Evolutionary conservation across 1,140 invertebrate species (phyloP), one percentile per base, ranked within the genome.

Genomic region (Drosophila sucinea): DNA sequence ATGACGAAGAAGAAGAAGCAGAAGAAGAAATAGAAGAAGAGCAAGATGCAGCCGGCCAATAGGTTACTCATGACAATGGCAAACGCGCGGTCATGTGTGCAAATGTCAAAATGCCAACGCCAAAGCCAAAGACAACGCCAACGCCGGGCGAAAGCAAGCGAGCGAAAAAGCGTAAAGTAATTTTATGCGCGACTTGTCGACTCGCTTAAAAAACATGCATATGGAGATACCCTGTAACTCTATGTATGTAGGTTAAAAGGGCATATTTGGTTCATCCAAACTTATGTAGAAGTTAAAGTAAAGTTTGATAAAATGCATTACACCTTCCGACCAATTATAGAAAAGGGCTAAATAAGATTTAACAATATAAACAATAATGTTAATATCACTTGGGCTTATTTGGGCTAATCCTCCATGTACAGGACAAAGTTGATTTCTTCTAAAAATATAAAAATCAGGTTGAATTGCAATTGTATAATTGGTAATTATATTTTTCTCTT

Each of bases 141-240:
- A 60, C 33, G 10, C 23, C 5, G 17, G n/a, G 73, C 64, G 73
- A 77, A 77, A 77, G 70, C 65, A 56, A 65, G 70, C 61, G 61
- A 65, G 63, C 60, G 69, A 67, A 76, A 76, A 76, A 76, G 69
- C 69, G 73, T 63, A 76, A 76, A 70, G 66, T 75, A 61, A 75
- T 75, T 70, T 71, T 75, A 75, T 75, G 68, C 68, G 51, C 33
- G 29, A 4, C 58, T 27, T 35, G 7, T 27, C 23, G n/a, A 58
- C 30, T 30, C 56, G n/a, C 30, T 35, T 2, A 58, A 5, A 35
- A 11, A 35, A 41, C n/a, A 41, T 41, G 3, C 4, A n/a, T n/a
- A 41, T 17, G n/a, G 11, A 17, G 11, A 41, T 17, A 41, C 4
- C 11, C 40, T 41, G n/a, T 41, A 41, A 41, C 40, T 4, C 44